Percentiles rank a stretch among this genome's conserved stretches.
phyloP scores from a whole-genome alignment of 2,888 invertebrate genomes.

The Synergus gifuensis region DNA sequence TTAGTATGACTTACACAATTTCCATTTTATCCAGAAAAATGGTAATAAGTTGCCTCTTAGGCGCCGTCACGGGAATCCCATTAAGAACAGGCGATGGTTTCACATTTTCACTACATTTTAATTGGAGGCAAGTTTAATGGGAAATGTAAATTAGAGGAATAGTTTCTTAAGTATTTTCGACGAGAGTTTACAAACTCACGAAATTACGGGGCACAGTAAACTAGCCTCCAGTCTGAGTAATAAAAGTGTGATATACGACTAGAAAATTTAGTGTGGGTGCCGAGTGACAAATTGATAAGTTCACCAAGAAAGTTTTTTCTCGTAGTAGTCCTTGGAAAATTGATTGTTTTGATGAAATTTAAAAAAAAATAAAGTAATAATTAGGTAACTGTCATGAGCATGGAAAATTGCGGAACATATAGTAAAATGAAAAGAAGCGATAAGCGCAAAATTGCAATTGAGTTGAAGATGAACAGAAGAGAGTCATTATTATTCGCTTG shows the following conservation, averaged over 20 bases:
- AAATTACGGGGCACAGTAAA: conserved; percentile 26
- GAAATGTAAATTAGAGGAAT: conserved; percentile 39
- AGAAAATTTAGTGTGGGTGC: conserved; percentile 15
- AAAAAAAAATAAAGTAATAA: not conserved
- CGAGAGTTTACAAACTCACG: conserved; percentile 37
- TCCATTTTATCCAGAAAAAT: conserved; percentile 24
- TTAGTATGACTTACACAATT: not conserved
- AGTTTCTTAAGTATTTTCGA: conserved; percentile 38
- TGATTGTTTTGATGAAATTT: not conserved
- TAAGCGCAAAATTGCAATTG: not conserved
- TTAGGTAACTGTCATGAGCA: too few relatives aligned
- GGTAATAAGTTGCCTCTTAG: conserved; percentile 35
- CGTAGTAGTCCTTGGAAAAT: not conserved
- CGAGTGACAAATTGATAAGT: conserved; percentile 24
- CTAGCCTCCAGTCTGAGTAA: conserved; percentile 31
- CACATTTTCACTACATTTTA: conserved; percentile 39
- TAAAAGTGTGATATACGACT: conserved; percentile 29
- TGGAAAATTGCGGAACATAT: too few relatives aligned
- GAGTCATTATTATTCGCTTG: not conserved
- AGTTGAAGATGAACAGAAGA: not conserved
- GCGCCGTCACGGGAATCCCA: conserved; percentile 28
- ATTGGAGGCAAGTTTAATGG: conserved; percentile 38
- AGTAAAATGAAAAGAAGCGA: not conserved
- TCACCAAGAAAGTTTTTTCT: conserved; percentile 22
- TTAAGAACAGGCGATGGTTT: conserved; percentile 27